These are phyloP conservation scores for Lingula anatina DNA, from an alignment of 2,888 invertebrate species.

Conservation along the genomic window DNA sequence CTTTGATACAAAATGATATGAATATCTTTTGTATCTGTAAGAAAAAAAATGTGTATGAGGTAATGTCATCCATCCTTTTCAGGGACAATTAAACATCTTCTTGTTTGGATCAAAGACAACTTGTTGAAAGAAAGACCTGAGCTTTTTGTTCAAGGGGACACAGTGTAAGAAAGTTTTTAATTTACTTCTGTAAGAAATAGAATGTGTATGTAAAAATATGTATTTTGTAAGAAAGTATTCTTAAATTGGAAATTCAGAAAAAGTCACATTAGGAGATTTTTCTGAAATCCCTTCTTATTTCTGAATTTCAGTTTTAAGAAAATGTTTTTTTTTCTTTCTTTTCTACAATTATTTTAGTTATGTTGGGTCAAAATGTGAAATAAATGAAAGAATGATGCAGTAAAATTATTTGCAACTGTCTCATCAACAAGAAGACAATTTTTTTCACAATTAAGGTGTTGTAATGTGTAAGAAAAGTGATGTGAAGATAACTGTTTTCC, in stretches of 20 bases:
- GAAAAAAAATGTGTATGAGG: too few species aligned
- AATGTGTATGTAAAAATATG: too few species aligned
- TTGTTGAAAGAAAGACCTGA: slow-evolving; percentile 79
- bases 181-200: too few species aligned
- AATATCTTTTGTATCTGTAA: too few species aligned
- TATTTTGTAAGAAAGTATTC: too few species aligned
- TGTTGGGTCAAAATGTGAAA: too few species aligned
- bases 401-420: too few species aligned
- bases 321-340: background rate
- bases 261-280: background rate
- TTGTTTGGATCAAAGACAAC: slow-evolving; percentile 81
- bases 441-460: slow-evolving; percentile 1
- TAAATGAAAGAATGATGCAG: too few species aligned
- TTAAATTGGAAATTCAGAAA: background rate
- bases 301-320: background rate
- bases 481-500: slow-evolving; percentile 23
- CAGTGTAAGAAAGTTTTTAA: too few species aligned
- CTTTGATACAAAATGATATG: too few species aligned
- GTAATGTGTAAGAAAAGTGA: background rate
- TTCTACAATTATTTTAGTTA: background rate
- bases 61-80: slow-evolving; percentile 10
- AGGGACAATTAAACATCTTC: slow-evolving; percentile 68
- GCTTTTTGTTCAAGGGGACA: slow-evolving; percentile 53
- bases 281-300: background rate
- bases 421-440: too few species aligned